phyloP scores from a whole-genome alignment of 2,797 vertebrate genomes.

The Cuculus canorus region DNA sequence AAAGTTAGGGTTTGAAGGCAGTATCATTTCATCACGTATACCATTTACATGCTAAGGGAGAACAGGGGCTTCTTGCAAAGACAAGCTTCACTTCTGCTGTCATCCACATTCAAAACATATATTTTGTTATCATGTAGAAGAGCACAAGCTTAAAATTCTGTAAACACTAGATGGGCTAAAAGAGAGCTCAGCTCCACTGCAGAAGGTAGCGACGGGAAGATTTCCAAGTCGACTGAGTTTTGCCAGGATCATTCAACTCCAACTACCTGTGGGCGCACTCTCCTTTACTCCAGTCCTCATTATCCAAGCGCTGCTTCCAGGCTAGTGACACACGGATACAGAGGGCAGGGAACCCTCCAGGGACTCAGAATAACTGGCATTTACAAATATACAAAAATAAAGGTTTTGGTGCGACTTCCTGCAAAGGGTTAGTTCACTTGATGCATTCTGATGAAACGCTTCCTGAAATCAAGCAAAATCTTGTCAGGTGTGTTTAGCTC shows the following conservation, averaged over 20 bases:
- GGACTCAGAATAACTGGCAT: accelerated
- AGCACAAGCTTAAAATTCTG: not conserved
- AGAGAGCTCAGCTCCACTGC: not conserved
- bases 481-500: not conserved
- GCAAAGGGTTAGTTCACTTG: not conserved
- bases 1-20: not conserved
- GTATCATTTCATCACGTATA: not conserved
- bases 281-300: not conserved
- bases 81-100: not conserved
- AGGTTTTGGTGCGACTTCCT: not conserved
- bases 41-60: not conserved
- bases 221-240: not conserved
- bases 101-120: not conserved
- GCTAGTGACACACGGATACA: accelerated
- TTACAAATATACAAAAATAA: not conserved
- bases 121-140: not conserved
- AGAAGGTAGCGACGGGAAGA: not conserved
- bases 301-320: not conserved
- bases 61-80: not conserved
- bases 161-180: not conserved
- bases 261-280: not conserved
- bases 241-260: not conserved
- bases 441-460: not conserved
- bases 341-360: not conserved
- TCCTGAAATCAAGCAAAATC: not conserved